Base-by-base conservation (phyloP, 2,797 vertebrate genomes). In the Selene dorsalis region DNA sequence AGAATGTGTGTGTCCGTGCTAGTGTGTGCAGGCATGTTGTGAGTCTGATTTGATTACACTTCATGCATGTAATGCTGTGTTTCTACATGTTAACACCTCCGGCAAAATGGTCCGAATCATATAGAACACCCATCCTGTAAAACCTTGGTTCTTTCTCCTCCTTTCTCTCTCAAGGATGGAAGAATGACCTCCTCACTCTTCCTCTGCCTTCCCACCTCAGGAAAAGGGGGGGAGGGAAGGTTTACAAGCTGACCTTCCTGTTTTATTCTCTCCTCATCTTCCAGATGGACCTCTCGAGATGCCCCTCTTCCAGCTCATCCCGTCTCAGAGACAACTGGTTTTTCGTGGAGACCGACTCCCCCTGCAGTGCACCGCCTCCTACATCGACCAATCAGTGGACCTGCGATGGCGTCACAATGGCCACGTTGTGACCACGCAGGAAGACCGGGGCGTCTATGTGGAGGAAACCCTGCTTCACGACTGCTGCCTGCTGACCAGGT, bases 401-500 rank as follows among this genome's bases (percentile, higher is more conserved):
- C 94, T 97, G 30, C 89, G 92, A 17, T 98, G 97, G 97, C 95
- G 90, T 77, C 96, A 96, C 56, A 93, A 95, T 1, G 95, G 95
- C 60, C 92, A 26, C 16, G 45, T 77, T 1, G 79, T 96, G 0
- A 84, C 86, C 78, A 96, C 94, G 0, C 92, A 96, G 48, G 96
- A 97, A 66, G 95, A 96, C 35, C 78, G 81, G 0, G 96, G 95
- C 20, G 4, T 97, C 82, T 94, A 94, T 22, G 95, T 98, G 86
- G 97, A 98, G 85, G 95, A 96, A 17, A 96, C 95, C 78, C 94
- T 97, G 75, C 93, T 96, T 6, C 97, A 98, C 1, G 97, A 98
- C 93, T 98, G 97, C 94, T 97, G 96, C 90, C 89, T 97, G 57
- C 92, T 97, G 43, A 96, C 96, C 90, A 97, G 96, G 96, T 98